A percentile compares a stretch with the other conserved stretches of the same genome.
Evolutionary conservation across 2,797 vertebrate genomes (phyloP).

Genomic region (Helicolenus hilgendorfi): DNA sequence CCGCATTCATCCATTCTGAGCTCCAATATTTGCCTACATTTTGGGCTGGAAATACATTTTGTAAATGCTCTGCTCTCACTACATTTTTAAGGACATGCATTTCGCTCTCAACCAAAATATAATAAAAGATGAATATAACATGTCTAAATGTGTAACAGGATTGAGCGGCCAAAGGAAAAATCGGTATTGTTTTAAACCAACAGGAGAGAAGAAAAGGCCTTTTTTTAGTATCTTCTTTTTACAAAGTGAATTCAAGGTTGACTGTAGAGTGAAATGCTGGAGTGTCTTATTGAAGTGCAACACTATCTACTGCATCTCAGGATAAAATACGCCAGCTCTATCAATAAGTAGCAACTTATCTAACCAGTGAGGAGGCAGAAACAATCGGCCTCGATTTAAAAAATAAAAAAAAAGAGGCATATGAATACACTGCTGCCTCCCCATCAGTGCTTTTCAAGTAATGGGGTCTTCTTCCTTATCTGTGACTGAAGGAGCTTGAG

Average conservation of each 20-base stretch:
- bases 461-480: conserved; percentile 76
- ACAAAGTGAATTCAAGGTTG: background rate
- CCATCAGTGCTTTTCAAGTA: conserved; percentile 61
- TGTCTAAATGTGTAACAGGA: background rate
- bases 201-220: background rate
- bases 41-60: conserved; percentile 19
- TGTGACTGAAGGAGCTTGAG: conserved; percentile 65
- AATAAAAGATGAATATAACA: background rate
- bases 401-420: background rate
- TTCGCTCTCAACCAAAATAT: background rate
- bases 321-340: background rate
- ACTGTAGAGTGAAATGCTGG: background rate
- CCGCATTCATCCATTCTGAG: background rate
- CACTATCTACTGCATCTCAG: background rate
- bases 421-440: conserved; percentile 37
- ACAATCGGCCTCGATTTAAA: conserved; percentile 36
- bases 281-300: background rate
- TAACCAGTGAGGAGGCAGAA: background rate
- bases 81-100: background rate
- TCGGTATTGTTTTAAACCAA: background rate
- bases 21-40: conserved; percentile 32
- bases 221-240: background rate
- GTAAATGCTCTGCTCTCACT: background rate
- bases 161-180: background rate
- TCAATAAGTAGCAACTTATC: conserved; percentile 24